Base-by-base conservation (phyloP, 1,140 invertebrate species). In the Centruroides sculpturatus region DNA sequence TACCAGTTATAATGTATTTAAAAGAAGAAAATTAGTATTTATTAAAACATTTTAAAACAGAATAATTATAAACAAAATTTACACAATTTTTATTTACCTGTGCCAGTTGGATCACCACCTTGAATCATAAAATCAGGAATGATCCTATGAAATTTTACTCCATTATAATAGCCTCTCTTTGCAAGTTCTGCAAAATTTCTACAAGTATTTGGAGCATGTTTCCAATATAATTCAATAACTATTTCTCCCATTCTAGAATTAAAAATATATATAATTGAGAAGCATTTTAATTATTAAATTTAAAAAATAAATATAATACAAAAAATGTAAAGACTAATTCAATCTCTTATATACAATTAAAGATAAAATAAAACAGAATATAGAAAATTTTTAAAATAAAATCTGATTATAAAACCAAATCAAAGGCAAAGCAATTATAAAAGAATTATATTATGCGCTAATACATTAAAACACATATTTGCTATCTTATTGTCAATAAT, bases 121-220 rank as follows among this genome's bases (percentile, higher is more conserved):
- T 94, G 94, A 69, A 98, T 95, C 92, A 99, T 98, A 74, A 99
- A 98, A 75, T 98, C 91, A 63, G 84, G 73, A 62, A 99, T 97
- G 49, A 99, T 86, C 71, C 95, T 79, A 73, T 99, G 96, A 75
- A 98, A 99, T 70, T 92, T 92, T 8, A 90, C 90, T 60, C 87
- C 87, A 75, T 97, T 95, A 72, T 96, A 99, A 76, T 97, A 98
- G 36, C 92, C 92, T 71, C 93, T 78, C 64, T 90, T 77, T 0
- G 85, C 79, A 41, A 98, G 76, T 76, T 98, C 94, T 58, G 92
- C 92, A 79, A 98, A 98, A 74, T 99, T 99, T 69, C 87, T 78
- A 65, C 95, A 98, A 3, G 94, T 97, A 60, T 85, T 84, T 35
- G 94, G 93, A 8, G 93, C 85, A 75, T 98, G 93, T 75, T 95